phyloP scores from a whole-genome alignment of 2,888 invertebrate species.

The Anagyrus pseudococci region DNA sequence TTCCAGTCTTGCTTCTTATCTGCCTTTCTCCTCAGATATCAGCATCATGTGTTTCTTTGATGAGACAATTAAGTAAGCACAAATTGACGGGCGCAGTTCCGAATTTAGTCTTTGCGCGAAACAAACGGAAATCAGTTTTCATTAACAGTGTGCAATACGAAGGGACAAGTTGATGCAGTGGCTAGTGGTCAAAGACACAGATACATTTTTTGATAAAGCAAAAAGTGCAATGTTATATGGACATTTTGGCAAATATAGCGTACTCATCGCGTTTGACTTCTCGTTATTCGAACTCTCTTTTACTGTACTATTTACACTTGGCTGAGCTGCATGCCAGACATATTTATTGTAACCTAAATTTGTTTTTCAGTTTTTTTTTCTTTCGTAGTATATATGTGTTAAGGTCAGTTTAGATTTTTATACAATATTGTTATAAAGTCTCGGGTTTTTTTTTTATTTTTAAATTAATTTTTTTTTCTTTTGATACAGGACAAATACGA shows the following conservation, averaged over 20 bases:
- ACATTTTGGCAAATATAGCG: slow-evolving; percentile 15
- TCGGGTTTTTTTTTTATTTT: slow-evolving; percentile 30
- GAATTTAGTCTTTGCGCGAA: too few species aligned
- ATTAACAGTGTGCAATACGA: slow-evolving; percentile 32
- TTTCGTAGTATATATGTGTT: slow-evolving; percentile 46
- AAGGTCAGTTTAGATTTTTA: slow-evolving; percentile 59
- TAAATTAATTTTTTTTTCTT: slow-evolving; percentile 24
- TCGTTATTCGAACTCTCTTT: slow-evolving; percentile 28
- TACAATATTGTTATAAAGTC: slow-evolving; percentile 49
- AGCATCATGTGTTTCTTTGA: too few species aligned
- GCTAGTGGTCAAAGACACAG: slow-evolving; percentile 20
- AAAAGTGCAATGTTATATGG: not conserved
- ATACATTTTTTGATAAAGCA: slow-evolving; percentile 25
- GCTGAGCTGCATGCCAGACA: slow-evolving; percentile 30
- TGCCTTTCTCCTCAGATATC: too few species aligned
- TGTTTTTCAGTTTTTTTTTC: slow-evolving; percentile 45
- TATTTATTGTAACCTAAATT: slow-evolving; percentile 34
- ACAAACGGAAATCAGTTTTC: slow-evolving; percentile 7
- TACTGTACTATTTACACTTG: slow-evolving; percentile 36
- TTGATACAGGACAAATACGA: slow-evolving; percentile 7
- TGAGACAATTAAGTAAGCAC: too few species aligned
- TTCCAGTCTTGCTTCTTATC: too few species aligned
- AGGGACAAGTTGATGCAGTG: slow-evolving; percentile 8
- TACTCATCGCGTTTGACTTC: slow-evolving; percentile 23
- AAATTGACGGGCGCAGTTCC: too few species aligned